phyloP scores from a whole-genome alignment of 2,888 invertebrate species.

The Drosophila picticornis region DNA sequence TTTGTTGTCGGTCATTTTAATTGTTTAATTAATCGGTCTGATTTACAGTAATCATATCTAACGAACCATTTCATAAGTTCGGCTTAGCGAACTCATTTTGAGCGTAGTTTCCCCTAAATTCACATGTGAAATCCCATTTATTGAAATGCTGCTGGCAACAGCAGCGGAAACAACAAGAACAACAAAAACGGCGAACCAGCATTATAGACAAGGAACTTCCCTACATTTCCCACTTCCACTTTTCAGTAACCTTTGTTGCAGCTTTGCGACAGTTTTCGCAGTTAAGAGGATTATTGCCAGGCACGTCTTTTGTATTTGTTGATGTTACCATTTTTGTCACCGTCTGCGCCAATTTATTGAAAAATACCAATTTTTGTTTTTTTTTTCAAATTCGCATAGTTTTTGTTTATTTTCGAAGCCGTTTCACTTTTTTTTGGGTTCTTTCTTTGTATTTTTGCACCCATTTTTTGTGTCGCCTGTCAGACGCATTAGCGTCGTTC shows the following conservation, averaged over 20 bases:
- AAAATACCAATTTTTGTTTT: slow-evolving; percentile 58
- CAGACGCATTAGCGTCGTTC: slow-evolving; percentile 35
- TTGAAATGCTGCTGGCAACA: slow-evolving; percentile 14
- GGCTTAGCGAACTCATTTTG: slow-evolving; percentile 33
- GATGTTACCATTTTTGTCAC: slow-evolving; percentile 41
- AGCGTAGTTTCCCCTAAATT: slow-evolving; percentile 24
- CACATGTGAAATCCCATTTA: slow-evolving; percentile 44
- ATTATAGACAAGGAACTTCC: slow-evolving; percentile 33
- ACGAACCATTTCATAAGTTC: slow-evolving; percentile 44
- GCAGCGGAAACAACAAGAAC: not conserved
- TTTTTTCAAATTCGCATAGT: slow-evolving; percentile 52
- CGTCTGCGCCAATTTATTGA: slow-evolving; percentile 74
- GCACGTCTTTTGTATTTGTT: slow-evolving; percentile 3
- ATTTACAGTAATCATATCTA: slow-evolving; percentile 26
- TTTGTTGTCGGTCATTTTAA: not conserved
- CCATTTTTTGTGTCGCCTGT: slow-evolving; percentile 62
- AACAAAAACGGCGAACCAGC: slow-evolving; percentile 10
- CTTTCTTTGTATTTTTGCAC: slow-evolving; percentile 49
- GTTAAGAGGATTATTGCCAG: slow-evolving; percentile 72
- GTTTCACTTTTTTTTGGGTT: slow-evolving; percentile 22
- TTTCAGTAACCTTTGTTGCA: slow-evolving; percentile 52
- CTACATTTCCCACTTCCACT: slow-evolving; percentile 10
- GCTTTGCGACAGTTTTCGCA: slow-evolving; percentile 75
- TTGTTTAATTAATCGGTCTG: slow-evolving; percentile 18
- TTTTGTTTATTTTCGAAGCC: slow-evolving; percentile 25